Base-by-base conservation (phyloP, 2,888 invertebrate species). In the Glaucopsyche alexis region DNA sequence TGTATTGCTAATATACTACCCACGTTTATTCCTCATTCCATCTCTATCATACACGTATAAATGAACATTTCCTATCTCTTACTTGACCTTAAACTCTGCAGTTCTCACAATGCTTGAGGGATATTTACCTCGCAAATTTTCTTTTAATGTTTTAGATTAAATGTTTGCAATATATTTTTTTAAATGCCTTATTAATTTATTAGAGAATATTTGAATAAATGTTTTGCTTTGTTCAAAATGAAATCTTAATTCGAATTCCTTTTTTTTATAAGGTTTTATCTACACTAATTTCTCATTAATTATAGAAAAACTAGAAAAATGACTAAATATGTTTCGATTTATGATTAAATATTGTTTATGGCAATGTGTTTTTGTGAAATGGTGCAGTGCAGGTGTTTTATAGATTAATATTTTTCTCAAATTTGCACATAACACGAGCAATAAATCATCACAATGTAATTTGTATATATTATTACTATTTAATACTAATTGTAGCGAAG, bases 401-500 rank as follows among this genome's bases (percentile, higher is more conserved):
- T 79, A 86, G 80, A 86, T 86, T 78, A 86, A 84, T 83, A 84
- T 87, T 84, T 84, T 86, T 83, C 83, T 85, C 85, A 88, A 79
- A 85, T 85, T 87, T 84, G 90, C 91, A 91, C 91, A 83, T 83
- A 83, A 85, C 90, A 90, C 89, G 82, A 89, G 87, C 85, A 84
- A 87, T 85, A 85, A 84, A 82, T 83, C 83, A 83, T 85, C 89
- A 89, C 91, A 93, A 91, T 90, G 90, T 90, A 91, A 93, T 89
- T 87, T 87, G 82, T 85, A 85, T 78, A n/a, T n/a, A n/a, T n/a
- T n/a, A 84, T 84, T 83, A 86, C 86, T 83, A 29, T 60, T 19
- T 60, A 29, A 7, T 84, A 81, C 85, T 85, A 84, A 82, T 81
- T 87, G 83, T 87, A 82, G 85, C 87, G 87, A 88, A 80, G 91